phyloP scores from a whole-genome alignment of 2,113 vertebrate genomes.

The Brachyhypopomus gauderio region DNA sequence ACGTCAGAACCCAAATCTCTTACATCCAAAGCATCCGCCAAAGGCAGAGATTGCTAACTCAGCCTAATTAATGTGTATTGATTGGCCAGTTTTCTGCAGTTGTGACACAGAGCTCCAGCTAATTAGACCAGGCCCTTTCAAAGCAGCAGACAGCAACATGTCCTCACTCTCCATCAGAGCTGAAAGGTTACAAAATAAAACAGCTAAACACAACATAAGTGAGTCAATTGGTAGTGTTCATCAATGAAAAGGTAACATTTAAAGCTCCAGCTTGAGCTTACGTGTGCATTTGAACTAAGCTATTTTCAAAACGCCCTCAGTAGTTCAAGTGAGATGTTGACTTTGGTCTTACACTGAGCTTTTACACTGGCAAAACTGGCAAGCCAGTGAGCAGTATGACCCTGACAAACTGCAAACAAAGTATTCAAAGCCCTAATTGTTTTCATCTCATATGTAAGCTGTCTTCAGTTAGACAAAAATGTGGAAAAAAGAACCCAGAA shows the following conservation, averaged over 20 bases:
- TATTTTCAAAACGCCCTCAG: slow-evolving; percentile 54
- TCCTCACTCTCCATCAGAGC: slow-evolving; percentile 31
- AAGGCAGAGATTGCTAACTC: slow-evolving; percentile 31
- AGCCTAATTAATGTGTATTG: slow-evolving; percentile 49
- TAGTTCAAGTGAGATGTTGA: slow-evolving; percentile 55
- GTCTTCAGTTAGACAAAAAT: slow-evolving; percentile 58
- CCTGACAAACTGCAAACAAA: slow-evolving; percentile 55
- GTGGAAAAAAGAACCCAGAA: slow-evolving; percentile 47
- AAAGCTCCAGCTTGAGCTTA: slow-evolving; percentile 47
- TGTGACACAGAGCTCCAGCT: slow-evolving; percentile 11
- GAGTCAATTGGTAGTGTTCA: slow-evolving; percentile 3
- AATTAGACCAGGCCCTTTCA: slow-evolving; percentile 24
- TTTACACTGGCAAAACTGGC: slow-evolving; percentile 58
- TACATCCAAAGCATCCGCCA: slow-evolving; percentile 16
- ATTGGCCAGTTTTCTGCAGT: slow-evolving; percentile 28
- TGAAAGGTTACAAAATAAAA: slow-evolving; percentile 37
- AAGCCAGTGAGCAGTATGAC: slow-evolving; percentile 55
- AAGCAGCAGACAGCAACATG: slow-evolving; percentile 25
- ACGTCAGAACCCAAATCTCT: slow-evolving; percentile 18
- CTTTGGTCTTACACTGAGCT: slow-evolving; percentile 62
- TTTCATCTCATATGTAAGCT: slow-evolving; percentile 56
- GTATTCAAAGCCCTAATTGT: slow-evolving; percentile 55
- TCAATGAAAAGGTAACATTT: slow-evolving; percentile 32
- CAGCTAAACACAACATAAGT: slow-evolving; percentile 20
- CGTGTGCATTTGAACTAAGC: slow-evolving; percentile 4